Conservation (phyloP, 2,113 vertebrate species). For the Quiscalus mexicanus region DNA sequence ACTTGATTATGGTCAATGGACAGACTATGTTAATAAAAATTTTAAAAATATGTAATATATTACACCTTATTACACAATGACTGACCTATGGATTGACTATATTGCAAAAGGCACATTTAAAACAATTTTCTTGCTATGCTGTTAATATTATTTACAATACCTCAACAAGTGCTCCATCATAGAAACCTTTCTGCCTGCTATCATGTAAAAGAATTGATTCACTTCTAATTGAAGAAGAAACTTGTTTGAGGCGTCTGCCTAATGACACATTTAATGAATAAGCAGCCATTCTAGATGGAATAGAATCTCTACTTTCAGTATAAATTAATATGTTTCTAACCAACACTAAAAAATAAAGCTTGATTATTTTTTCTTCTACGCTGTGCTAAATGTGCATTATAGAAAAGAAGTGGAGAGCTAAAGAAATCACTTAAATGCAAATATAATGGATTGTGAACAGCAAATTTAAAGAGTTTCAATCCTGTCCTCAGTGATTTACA, state of each 20-base stretch:
- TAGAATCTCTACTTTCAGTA: not conserved
- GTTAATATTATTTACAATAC: not conserved
- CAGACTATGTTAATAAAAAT: not conserved
- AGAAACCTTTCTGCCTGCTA: not conserved
- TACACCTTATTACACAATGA: not conserved
- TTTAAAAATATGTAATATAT: not conserved
- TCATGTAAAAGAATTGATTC: not conserved
- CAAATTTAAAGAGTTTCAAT: not conserved
- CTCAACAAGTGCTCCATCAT: not conserved
- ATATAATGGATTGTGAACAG: not conserved
- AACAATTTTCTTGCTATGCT: not conserved
- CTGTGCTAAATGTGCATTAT: not conserved
- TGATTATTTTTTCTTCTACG: conserved; percentile 11
- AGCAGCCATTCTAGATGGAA: not conserved
- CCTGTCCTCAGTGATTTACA: conserved; percentile 19
- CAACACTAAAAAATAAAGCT: not conserved
- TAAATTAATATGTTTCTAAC: conserved; percentile 30
- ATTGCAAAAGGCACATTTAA: not conserved
- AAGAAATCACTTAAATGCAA: conserved; percentile 21
- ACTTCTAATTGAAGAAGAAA: conserved; percentile 17
- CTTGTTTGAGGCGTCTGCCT: not conserved
- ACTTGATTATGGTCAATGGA: not conserved
- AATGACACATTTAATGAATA: conserved; percentile 26
- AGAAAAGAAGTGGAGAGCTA: not conserved
- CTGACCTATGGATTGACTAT: not conserved